Conservation (phyloP, 2,888 invertebrate genomes). For the Cabera pusaria region DNA sequence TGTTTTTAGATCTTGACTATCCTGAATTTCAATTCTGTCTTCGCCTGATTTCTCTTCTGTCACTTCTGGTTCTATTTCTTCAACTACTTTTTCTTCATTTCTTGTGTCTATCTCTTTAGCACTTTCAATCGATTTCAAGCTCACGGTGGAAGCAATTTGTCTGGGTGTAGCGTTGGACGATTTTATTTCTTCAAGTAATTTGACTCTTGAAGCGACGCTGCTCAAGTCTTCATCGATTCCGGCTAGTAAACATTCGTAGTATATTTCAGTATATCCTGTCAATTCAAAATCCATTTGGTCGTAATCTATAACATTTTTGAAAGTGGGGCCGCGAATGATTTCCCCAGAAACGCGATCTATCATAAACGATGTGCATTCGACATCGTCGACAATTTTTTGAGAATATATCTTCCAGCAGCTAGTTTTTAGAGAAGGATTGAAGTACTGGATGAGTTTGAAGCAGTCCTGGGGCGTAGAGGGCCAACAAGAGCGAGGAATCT, state of each 20-base stretch:
- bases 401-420: slow-evolving; percentile 64
- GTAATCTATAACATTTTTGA: slow-evolving; percentile 72
- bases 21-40: slow-evolving; percentile 16
- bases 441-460: slow-evolving; percentile 71
- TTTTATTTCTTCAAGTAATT: slow-evolving; percentile 57
- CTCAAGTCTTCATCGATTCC: slow-evolving; percentile 60
- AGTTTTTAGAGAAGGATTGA: slow-evolving; percentile 66
- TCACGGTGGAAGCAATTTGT: slow-evolving; percentile 37
- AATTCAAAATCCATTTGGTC: slow-evolving; percentile 69
- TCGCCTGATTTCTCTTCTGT: slow-evolving; percentile 3
- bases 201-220: slow-evolving; percentile 65
- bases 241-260: slow-evolving; percentile 61
- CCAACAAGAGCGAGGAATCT: slow-evolving; percentile 61
- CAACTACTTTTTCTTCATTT: slow-evolving; percentile 17
- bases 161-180: slow-evolving; percentile 54
- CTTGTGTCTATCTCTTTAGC: slow-evolving; percentile 14
- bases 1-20: slow-evolving; percentile 32
- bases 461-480: slow-evolving; percentile 64
- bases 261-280: slow-evolving; percentile 67
- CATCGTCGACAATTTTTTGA: slow-evolving; percentile 51
- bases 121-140: slow-evolving; percentile 30
- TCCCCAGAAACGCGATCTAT: slow-evolving; percentile 69
- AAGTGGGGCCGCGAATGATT: slow-evolving; percentile 63
- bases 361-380: slow-evolving; percentile 61
- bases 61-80: slow-evolving; percentile 15